A percentile compares a stretch with the other conserved stretches of the same genome.
Conservation (phyloP, 1,140 invertebrate genomes). For the Diploscapter pachys region DNA sequence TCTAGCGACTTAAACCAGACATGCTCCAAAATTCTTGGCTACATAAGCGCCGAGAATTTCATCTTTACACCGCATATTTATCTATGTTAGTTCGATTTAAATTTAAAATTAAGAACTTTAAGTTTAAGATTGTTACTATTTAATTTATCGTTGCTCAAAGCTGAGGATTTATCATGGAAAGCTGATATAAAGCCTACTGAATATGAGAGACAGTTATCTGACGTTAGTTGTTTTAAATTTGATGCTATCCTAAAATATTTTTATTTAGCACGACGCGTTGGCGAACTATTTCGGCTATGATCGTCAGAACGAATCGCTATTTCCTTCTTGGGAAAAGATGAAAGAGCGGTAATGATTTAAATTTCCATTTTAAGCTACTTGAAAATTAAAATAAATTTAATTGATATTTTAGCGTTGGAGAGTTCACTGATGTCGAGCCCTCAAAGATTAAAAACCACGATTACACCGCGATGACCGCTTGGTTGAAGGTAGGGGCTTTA, state of each 20-base stretch:
- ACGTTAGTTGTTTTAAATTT: neutral
- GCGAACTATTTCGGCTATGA: slow-evolving; percentile 46
- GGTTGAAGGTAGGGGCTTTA: slow-evolving; percentile 40
- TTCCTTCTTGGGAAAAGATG: slow-evolving; percentile 50
- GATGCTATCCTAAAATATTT: slow-evolving; percentile 6
- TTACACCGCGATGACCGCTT: slow-evolving; percentile 53
- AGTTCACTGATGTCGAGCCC: slow-evolving; percentile 49
- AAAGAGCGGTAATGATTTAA: slow-evolving; percentile 20
- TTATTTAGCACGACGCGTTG: slow-evolving; percentile 46
- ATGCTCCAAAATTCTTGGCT: no score
- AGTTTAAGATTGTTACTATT: no score
- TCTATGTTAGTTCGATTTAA: no score
- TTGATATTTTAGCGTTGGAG: slow-evolving; percentile 39
- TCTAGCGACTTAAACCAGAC: no score
- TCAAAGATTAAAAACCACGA: slow-evolving; percentile 53
- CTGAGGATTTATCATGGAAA: slow-evolving; percentile 43
- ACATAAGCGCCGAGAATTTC: no score
- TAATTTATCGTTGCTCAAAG: no score
- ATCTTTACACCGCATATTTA: no score
- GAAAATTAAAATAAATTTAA: neutral
- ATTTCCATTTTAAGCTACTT: neutral
- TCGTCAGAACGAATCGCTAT: slow-evolving; percentile 37
- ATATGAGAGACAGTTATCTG: slow-evolving; percentile 36
- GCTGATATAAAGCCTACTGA: slow-evolving; percentile 47
- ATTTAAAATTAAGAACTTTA: no score